These are phyloP conservation scores for Oreonectes daqikongensis DNA, from an alignment of 2,797 vertebrate species.

Conservation along the genomic window DNA sequence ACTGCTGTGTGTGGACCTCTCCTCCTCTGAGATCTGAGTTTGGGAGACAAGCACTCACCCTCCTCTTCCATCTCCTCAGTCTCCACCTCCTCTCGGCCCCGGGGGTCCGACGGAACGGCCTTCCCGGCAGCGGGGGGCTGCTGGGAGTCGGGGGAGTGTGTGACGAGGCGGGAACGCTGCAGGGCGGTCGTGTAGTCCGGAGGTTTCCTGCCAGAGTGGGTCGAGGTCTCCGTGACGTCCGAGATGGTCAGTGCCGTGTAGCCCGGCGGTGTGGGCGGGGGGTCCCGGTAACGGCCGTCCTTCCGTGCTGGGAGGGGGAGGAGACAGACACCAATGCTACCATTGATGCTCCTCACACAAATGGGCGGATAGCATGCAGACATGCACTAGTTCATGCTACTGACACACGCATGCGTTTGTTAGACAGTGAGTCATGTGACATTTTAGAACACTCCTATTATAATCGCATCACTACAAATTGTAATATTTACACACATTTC, in stretches of 20 bases:
- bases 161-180: conserved; percentile 95
- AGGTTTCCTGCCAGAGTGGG: conserved; percentile 85
- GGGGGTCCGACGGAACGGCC: conserved; percentile 55
- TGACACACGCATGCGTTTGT: not conserved
- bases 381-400: conserved; percentile 32
- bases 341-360: conserved; percentile 14
- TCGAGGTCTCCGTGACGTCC: conserved; percentile 85
- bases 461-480: not conserved
- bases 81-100: conserved; percentile 81
- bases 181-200: conserved; percentile 96
- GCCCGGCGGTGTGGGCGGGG: conserved; percentile 94
- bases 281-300: conserved; percentile 92
- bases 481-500: too few species aligned
- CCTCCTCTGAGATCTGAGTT: conserved; percentile 81
- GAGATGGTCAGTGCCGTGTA: conserved; percentile 94
- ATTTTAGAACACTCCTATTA: not conserved
- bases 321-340: conserved; percentile 31
- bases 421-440: not conserved
- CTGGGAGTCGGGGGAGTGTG: conserved; percentile 86
- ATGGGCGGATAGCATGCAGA: conserved; percentile 17
- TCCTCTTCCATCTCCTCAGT: conserved; percentile 84
- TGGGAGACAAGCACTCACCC: conserved; percentile 84
- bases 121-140: conserved; percentile 68
- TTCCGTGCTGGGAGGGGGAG: conserved; percentile 81
- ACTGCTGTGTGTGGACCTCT: conserved; percentile 71